Evolutionary conservation across 2,113 vertebrate genomes (phyloP).

Genomic region (Neolamprologus kungweensis): DNA sequence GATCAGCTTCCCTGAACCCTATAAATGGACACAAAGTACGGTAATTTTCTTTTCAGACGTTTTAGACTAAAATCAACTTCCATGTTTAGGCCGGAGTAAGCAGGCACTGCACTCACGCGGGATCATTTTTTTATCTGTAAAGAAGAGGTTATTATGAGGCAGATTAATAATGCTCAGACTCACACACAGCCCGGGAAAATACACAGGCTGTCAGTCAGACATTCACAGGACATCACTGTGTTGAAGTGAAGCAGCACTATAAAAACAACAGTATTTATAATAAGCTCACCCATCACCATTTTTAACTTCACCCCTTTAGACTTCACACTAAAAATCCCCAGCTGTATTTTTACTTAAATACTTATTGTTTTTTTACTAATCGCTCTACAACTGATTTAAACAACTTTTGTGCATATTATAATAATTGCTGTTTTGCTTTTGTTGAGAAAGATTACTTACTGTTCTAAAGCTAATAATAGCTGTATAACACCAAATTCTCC

Average conservation of each 20-base stretch:
- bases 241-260: not conserved
- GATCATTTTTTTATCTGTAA: not conserved
- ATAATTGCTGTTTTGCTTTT: not conserved
- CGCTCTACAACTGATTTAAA: not conserved
- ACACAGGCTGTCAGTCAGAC: not conserved
- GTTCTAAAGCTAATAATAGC: not conserved
- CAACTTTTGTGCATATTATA: not conserved
- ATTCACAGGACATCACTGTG: not conserved
- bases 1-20: slow-evolving; percentile 11
- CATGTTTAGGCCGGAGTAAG: not conserved
- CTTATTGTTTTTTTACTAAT: not conserved
- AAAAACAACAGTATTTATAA: not conserved
- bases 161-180: not conserved
- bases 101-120: not conserved
- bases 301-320: not conserved
- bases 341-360: not conserved
- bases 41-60: not conserved
- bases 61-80: not conserved
- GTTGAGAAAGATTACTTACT: not conserved
- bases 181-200: not conserved
- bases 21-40: not conserved
- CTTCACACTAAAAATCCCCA: not conserved
- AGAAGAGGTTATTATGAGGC: not conserved
- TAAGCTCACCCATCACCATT: not conserved
- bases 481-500: not conserved